Evolutionary conservation across 2,113 vertebrate genomes (phyloP), one percentile per base, ranked within the genome.

Genomic region (Lasiurus cinereus): DNA sequence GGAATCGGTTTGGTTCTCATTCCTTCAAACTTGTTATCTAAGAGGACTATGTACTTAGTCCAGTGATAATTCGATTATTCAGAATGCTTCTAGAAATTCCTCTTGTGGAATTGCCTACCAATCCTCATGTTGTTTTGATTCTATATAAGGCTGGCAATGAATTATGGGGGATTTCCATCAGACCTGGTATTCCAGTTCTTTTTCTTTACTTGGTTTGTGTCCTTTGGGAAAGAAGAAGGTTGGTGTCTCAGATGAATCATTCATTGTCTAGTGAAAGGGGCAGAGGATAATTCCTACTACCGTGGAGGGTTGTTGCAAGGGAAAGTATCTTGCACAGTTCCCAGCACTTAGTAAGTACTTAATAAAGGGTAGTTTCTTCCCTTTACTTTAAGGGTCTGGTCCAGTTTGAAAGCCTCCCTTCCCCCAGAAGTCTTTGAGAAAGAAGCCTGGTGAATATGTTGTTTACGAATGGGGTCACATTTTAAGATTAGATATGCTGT

Each of bases 401-500:
- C 27, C 29, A 73, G 31, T 64, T 67, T 83, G 31, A 69, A 18
- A 43, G 16, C 6, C 27, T 39, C 39, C 39, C 39, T 39, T 5
- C 39, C 39, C 66, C 11, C 84, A 85, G 19, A 77, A 2, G 1
- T 50, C 39, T 74, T 74, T 78, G 27, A 82, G 59, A 91, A 43
- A 94, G 64, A 94, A 94, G 62, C 43, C 46, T 39, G 5, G 18
- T 36, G 22, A 70, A 76, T 39, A 10, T 69, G 24, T 50, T 69
- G 8, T 87, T 54, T 94, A 62, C 29, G 74, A 39, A 46, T 4
- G 9, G 15, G 46, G 13, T 91, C 48, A 18, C 33, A 27, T 56
- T 80, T 93, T 85, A 93, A 84, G 77, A 52, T 67, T 84, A 10
- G n/a, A n/a, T 18, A 64, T 64, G 62, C 29, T 64, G 27, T 31